Percentiles rank a stretch among this genome's conserved stretches.
Conservation (phyloP, 2,797 vertebrate genomes). For the Adrianichthys oophorus region DNA sequence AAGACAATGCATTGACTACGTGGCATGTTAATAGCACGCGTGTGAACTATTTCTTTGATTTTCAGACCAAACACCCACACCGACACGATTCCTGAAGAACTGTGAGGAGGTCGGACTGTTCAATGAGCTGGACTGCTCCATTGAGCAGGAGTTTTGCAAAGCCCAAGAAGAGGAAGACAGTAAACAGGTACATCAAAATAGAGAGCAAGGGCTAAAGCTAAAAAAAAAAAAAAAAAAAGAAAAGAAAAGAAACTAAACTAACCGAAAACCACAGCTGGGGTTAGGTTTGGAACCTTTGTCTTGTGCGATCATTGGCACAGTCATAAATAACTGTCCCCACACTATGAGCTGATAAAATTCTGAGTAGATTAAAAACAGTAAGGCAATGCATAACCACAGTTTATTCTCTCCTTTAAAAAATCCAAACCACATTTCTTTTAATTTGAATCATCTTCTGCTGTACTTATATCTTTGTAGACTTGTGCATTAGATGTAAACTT, state of each 20-base stretch:
- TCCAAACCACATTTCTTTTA: slow-evolving; percentile 11
- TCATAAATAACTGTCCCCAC: slow-evolving; percentile 22
- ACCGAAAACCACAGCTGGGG: slow-evolving; percentile 30
- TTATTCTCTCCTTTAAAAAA: slow-evolving; percentile 8
- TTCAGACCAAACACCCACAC: slow-evolving; percentile 97
- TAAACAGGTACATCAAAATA: slow-evolving; percentile 84
- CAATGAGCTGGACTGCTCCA: slow-evolving; percentile 94
- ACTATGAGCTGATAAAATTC: slow-evolving; percentile 21
- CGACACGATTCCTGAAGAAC: slow-evolving; percentile 98
- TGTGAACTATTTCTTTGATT: slow-evolving; percentile 23
- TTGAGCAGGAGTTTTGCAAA: slow-evolving; percentile 97
- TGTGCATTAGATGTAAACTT: neutral
- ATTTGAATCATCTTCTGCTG: neutral
- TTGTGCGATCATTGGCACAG: slow-evolving; percentile 30
- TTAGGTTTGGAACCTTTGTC: slow-evolving; percentile 42
- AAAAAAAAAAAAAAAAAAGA: slow-evolving; percentile 21
- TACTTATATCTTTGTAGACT: neutral
- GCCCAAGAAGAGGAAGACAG: slow-evolving; percentile 96
- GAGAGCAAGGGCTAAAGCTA: slow-evolving; percentile 7
- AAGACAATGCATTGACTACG: neutral
- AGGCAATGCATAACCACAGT: slow-evolving; percentile 20
- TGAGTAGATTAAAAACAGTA: slow-evolving; percentile 26
- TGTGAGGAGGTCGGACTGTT: slow-evolving; percentile 98
- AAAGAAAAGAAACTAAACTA: slow-evolving; percentile 2
- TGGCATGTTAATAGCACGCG: neutral